Percentiles rank a stretch among this genome's conserved stretches.
Conservation (phyloP, 2,113 vertebrate genomes). For the Nicator chloris region DNA sequence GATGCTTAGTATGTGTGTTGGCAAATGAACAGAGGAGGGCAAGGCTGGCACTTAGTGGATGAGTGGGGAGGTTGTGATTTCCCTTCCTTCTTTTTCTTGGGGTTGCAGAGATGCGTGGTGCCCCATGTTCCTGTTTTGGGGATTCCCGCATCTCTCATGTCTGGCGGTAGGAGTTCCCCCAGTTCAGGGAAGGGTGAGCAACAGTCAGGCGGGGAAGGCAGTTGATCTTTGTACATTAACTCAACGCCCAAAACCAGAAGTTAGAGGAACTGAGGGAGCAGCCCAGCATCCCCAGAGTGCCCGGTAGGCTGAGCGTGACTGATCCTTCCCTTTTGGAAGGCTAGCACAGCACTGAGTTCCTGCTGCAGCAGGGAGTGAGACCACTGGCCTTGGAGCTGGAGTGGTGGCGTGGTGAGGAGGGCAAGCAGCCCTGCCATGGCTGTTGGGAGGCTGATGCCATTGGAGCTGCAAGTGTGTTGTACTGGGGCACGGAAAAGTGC, state of each 20-base stretch:
- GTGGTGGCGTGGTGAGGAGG: accelerated
- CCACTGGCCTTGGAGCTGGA: neutral
- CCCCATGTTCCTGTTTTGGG: neutral
- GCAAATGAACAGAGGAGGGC: neutral
- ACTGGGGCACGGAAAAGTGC: accelerated
- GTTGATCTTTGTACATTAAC: neutral
- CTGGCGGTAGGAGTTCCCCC: neutral
- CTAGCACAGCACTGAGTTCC: neutral
- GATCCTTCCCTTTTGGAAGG: neutral
- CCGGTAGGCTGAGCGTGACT: neutral
- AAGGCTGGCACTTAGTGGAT: neutral
- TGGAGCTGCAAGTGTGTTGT: neutral
- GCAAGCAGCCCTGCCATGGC: accelerated
- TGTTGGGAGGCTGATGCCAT: neutral
- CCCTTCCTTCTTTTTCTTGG: neutral
- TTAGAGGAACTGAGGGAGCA: neutral
- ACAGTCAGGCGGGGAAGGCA: neutral
- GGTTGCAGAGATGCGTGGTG: accelerated
- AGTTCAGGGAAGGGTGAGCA: neutral
- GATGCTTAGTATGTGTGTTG: neutral
- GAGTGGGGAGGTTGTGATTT: neutral
- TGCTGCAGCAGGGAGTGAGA: accelerated
- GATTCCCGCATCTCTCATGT: accelerated
- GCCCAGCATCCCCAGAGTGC: neutral
- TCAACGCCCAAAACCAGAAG: neutral